Evolutionary conservation across 2,888 invertebrate genomes (phyloP).

Genomic region (Colostygia pectinataria): DNA sequence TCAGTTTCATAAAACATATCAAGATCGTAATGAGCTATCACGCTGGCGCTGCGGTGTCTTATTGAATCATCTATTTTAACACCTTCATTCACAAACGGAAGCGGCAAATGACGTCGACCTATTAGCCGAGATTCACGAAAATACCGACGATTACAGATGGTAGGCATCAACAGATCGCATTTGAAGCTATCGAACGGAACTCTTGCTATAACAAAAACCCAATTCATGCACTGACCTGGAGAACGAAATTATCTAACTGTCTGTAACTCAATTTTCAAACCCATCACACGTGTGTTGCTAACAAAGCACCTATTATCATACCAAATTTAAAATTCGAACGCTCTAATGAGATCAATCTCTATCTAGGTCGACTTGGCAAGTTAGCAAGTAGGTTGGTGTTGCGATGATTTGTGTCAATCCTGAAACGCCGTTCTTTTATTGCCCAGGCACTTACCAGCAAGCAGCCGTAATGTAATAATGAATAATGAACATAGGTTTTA

Average conservation of each 20-base stretch:
- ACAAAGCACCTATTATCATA: conserved; percentile 49
- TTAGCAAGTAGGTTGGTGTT: not conserved
- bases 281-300: conserved; percentile 51
- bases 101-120: conserved; percentile 45
- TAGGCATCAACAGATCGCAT: conserved; percentile 37
- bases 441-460: too few relatives aligned
- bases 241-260: conserved; percentile 69
- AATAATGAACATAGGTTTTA: conserved; percentile 43
- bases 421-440: too few relatives aligned
- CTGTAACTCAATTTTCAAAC: conserved; percentile 56
- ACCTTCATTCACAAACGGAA: conserved; percentile 36
- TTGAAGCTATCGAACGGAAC: conserved; percentile 57
- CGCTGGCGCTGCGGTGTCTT: conserved; percentile 12
- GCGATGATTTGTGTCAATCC: too few relatives aligned
- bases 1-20: conserved; percentile 13
- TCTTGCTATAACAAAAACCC: conserved; percentile 54
- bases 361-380: conserved; percentile 43
- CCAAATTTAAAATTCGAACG: conserved; percentile 47
- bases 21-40: conserved; percentile 21
- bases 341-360: conserved; percentile 49
- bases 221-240: conserved; percentile 56
- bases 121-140: conserved; percentile 55
- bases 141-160: conserved; percentile 54
- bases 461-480: conserved; percentile 20
- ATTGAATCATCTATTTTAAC: conserved; percentile 40